Conservation (phyloP, 2,113 vertebrate species). For the Ctenomys sociabilis region DNA sequence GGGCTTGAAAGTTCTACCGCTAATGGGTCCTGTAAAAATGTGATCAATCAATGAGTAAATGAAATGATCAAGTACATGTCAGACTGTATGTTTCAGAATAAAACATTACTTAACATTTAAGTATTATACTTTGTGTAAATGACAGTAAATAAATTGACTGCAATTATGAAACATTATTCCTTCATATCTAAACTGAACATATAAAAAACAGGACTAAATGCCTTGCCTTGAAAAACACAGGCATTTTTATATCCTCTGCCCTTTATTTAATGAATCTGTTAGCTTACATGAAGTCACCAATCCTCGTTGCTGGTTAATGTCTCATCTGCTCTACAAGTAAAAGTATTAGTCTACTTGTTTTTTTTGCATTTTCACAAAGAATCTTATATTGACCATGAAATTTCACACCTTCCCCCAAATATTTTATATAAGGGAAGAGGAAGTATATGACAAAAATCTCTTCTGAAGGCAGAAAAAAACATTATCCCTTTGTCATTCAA, state of each 20-base stretch:
- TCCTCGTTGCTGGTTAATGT: not conserved
- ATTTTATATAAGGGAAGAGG: slow-evolving; percentile 28
- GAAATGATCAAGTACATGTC: slow-evolving; percentile 57
- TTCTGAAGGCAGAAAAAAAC: not conserved
- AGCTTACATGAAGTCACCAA: not conserved
- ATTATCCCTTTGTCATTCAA: slow-evolving; percentile 14
- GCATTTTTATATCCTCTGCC: slow-evolving; percentile 34
- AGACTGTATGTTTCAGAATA: slow-evolving; percentile 50
- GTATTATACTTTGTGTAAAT: slow-evolving; percentile 32
- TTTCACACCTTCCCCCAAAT: not conserved
- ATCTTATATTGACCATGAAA: slow-evolving; percentile 53
- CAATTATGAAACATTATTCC: slow-evolving; percentile 21
- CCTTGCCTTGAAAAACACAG: slow-evolving; percentile 28
- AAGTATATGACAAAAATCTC: slow-evolving; percentile 16
- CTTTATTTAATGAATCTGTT: slow-evolving; percentile 21
- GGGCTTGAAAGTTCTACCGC: slow-evolving; percentile 92
- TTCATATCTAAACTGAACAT: slow-evolving; percentile 14
- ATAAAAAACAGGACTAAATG: slow-evolving; percentile 50
- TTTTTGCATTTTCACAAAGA: slow-evolving; percentile 49
- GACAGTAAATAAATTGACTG: not conserved
- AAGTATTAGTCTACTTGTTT: slow-evolving; percentile 25
- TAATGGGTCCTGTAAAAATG: slow-evolving; percentile 90
- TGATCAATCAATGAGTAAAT: not conserved
- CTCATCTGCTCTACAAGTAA: slow-evolving; percentile 20
- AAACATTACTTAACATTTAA: slow-evolving; percentile 44